These are phyloP conservation scores for Dromococcyx pavoninus DNA, from an alignment of 2,797 vertebrate species.

Conservation along the genomic window DNA sequence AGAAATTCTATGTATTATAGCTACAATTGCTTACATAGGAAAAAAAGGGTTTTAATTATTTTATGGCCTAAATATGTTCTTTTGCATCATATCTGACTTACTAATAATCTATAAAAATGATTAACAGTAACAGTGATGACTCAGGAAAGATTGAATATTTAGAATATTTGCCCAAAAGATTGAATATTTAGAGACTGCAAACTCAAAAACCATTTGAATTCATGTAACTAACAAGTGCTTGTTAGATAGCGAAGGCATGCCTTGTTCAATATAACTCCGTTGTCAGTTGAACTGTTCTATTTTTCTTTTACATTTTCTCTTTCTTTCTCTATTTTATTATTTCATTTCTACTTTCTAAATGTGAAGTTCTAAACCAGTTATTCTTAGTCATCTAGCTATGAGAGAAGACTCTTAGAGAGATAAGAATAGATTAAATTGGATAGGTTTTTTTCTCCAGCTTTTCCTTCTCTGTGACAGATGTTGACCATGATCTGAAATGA, in stretches of 20 bases:
- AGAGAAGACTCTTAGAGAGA: neutral
- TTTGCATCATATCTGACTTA: neutral
- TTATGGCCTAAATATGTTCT: neutral
- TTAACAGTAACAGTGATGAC: neutral
- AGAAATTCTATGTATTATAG: neutral
- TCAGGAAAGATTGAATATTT: neutral
- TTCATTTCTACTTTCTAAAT: neutral
- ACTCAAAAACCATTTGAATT: neutral
- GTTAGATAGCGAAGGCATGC: neutral
- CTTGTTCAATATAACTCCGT: neutral
- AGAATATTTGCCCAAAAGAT: neutral
- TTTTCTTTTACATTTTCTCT: neutral
- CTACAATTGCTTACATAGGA: neutral
- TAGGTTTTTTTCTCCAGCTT: neutral
- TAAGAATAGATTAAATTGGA: constrained; percentile 16
- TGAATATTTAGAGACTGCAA: neutral
- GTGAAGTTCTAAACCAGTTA: neutral
- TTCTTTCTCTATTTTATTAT: constrained; percentile 11
- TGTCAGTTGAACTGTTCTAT: neutral
- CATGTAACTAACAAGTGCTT: neutral
- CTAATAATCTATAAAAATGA: neutral
- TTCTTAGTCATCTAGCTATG: constrained; percentile 2
- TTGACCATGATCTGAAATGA: constrained; percentile 15
- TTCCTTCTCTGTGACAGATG: constrained; percentile 7
- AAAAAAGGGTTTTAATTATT: neutral